A percentile compares a stretch with the other conserved stretches of the same genome.
Evolutionary conservation across 2,888 invertebrate genomes (phyloP).

Genomic region (Ennomos fuscantarius): DNA sequence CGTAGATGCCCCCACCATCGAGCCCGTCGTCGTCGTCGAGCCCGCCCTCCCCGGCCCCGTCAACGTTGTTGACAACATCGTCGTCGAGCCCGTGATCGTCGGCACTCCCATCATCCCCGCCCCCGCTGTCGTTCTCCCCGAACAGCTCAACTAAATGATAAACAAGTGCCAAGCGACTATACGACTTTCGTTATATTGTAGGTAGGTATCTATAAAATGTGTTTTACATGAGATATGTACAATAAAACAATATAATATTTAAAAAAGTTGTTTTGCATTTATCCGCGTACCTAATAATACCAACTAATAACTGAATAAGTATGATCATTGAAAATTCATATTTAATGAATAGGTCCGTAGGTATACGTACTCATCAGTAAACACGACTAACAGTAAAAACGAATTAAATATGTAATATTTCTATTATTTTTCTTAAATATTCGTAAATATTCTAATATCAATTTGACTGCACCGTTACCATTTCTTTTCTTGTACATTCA

Average conservation of each 20-base stretch:
- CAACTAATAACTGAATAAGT: too few species aligned
- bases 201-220: constrained; percentile 17
- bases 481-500: too few species aligned
- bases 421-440: too few species aligned
- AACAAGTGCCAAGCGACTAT: constrained; percentile 17
- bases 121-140: constrained; percentile 44
- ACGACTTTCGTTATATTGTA: constrained; percentile 10
- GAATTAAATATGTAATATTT: too few species aligned
- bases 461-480: too few species aligned
- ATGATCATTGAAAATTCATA: too few species aligned
- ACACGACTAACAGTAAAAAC: too few species aligned
- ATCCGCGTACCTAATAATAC: too few species aligned
- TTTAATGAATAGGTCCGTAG: too few species aligned
- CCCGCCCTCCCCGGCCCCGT: constrained; percentile 26
- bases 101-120: constrained; percentile 39
- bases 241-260: constrained; percentile 4
- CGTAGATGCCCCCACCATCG: constrained; percentile 31
- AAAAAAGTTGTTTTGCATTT: constrained; percentile 1
- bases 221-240: constrained; percentile 20
- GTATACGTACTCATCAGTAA: too few species aligned
- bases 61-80: constrained; percentile 38
- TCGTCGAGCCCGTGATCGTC: constrained; percentile 39
- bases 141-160: constrained; percentile 39
- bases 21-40: constrained; percentile 17
- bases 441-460: too few species aligned